A percentile compares a stretch with the other conserved stretches of the same genome.
These are phyloP conservation scores for Habropoda laboriosa DNA, from an alignment of 1,140 invertebrate species.

Conservation along the genomic window DNA sequence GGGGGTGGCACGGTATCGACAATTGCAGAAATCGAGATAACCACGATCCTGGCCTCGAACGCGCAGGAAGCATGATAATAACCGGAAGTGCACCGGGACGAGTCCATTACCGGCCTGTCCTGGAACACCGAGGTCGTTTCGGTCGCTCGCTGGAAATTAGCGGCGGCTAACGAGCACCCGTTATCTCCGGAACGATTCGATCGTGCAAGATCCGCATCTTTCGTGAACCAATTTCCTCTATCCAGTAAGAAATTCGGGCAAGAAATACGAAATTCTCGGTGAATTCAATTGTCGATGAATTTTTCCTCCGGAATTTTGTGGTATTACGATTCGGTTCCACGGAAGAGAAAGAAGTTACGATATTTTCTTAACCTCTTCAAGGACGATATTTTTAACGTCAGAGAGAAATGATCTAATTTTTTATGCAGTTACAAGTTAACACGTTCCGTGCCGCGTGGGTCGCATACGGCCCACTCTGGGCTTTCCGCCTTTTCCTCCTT, in stretches of 20 bases:
- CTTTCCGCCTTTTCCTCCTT: too few species aligned
- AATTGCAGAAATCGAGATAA: conserved; percentile 60
- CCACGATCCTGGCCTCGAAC: conserved; percentile 31
- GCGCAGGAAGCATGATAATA: conserved; percentile 56
- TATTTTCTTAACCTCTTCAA: too few species aligned
- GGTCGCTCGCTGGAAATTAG: conserved; percentile 45
- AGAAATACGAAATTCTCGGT: neutral
- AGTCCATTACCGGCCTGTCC: conserved; percentile 56
- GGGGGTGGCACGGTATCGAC: conserved; percentile 17
- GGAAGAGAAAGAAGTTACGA: too few species aligned
- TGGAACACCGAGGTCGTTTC: conserved; percentile 33
- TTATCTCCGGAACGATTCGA: conserved; percentile 1
- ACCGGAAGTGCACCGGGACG: conserved; percentile 57
- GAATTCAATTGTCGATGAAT: too few species aligned
- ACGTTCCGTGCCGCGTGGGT: too few species aligned
- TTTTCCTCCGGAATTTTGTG: too few species aligned
- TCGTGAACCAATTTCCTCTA: neutral
- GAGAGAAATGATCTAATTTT: too few species aligned
- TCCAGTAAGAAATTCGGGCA: neutral
- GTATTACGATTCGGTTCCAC: too few species aligned
- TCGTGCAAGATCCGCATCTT: neutral
- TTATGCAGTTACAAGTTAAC: too few species aligned
- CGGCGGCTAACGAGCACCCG: conserved; percentile 37
- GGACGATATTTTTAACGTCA: too few species aligned
- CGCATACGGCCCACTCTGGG: too few species aligned